Conservation (phyloP, 2,797 vertebrate genomes). For the Basileuterus tristriatus region DNA sequence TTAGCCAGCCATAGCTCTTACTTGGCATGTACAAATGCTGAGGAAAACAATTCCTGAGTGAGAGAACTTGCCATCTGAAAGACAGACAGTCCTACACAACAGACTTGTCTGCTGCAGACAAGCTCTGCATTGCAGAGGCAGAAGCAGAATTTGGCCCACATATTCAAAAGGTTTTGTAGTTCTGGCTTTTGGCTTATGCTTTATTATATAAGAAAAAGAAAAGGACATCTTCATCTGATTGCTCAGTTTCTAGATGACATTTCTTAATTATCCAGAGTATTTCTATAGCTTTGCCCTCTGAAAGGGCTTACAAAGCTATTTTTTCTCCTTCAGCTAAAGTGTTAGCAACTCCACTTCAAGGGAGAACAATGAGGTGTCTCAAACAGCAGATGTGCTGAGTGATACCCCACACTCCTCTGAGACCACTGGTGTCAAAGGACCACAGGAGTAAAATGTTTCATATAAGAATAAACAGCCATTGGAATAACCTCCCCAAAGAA, state of each 20-base stretch:
- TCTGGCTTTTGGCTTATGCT: not conserved
- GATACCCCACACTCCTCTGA: not conserved
- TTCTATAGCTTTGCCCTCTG: not conserved
- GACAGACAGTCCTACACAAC: not conserved
- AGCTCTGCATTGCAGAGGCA: constrained; percentile 52
- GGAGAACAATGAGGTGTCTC: not conserved
- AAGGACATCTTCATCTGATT: not conserved
- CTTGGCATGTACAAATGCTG: not conserved
- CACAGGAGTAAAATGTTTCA: not conserved
- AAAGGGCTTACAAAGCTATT: not conserved
- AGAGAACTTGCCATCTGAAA: not conserved
- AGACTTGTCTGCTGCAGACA: constrained; percentile 4
- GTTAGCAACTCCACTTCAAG: not conserved
- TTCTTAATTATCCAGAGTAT: not conserved
- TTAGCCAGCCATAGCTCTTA: not conserved
- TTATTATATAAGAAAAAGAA: not conserved
- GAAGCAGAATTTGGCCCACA: not conserved
- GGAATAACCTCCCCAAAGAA: not conserved
- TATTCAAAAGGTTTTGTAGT: not conserved
- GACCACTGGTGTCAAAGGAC: not conserved
- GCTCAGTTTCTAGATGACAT: not conserved
- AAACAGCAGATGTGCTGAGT: not conserved
- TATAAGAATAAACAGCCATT: not conserved
- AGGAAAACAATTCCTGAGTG: not conserved
- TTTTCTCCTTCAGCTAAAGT: not conserved